A percentile compares a stretch with the other conserved stretches of the same genome.
These are phyloP conservation scores for Callyntrura sp. DNA, from an alignment of 2,888 invertebrate genomes.

Conservation along the genomic window DNA sequence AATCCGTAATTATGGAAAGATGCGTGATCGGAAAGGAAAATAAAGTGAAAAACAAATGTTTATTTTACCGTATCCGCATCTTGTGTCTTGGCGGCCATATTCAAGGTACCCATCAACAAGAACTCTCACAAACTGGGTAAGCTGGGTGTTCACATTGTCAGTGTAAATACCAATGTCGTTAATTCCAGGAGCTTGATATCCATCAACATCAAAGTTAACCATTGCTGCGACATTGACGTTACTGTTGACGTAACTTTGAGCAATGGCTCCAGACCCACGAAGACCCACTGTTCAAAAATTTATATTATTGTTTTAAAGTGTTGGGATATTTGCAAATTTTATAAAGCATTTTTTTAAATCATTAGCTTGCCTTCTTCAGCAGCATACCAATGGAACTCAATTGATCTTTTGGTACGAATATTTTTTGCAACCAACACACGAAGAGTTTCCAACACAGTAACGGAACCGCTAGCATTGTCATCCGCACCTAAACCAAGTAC, in stretches of 20 bases:
- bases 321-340: too few species aligned
- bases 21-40: constrained; percentile 61
- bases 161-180: constrained; percentile 62
- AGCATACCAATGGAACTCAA: constrained; percentile 77
- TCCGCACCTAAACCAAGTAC: constrained; percentile 78
- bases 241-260: constrained; percentile 6
- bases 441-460: constrained; percentile 69
- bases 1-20: constrained; percentile 66
- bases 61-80: constrained; percentile 60
- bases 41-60: neutral
- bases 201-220: constrained; percentile 74
- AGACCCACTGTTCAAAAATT: too few species aligned
- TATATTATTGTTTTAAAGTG: too few species aligned
- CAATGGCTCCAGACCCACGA: constrained; percentile 68
- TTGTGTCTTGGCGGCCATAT: neutral
- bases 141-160: constrained; percentile 59
- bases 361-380: too few species aligned
- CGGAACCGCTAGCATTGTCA: constrained; percentile 78
- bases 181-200: constrained; percentile 37
- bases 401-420: constrained; percentile 57
- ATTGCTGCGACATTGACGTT: constrained; percentile 67
- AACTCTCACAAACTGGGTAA: constrained; percentile 61
- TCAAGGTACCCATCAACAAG: constrained; percentile 66
- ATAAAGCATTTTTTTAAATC: too few species aligned
- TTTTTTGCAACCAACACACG: constrained; percentile 61